Base-by-base conservation (phyloP, 1,140 invertebrate genomes). In the Lutraria rhynchaena region DNA sequence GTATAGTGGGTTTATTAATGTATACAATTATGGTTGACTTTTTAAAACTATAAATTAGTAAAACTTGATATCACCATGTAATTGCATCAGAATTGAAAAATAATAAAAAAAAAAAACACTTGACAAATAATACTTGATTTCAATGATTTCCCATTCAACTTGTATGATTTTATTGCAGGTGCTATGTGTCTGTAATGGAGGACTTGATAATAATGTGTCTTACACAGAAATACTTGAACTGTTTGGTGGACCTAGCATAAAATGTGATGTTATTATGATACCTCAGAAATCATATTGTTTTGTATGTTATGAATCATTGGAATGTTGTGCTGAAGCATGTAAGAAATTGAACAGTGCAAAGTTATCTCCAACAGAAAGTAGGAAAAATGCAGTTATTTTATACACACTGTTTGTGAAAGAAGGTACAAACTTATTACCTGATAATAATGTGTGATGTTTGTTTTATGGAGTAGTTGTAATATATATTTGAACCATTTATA, bases 211-310 rank as follows among this genome's bases (percentile, higher is more conserved):
- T 90, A 95, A 95, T 63, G 92, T 96, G 27, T 93, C 94, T 15
- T 93, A 95, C 87, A 94, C 95, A 89, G 91, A 92, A 33, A 85
- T 97, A 0, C 87, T 95, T 9, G 85, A 93, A 41, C 81, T 94
- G 80, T 94, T 94, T 88, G 71, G 82, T 82, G 82, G 88, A 87
- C 93, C 92, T 93, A 94, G 94, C 53, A 29, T 60, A 57, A 89
- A 94, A 44, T 92, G 92, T 84, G 93, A 93, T 61, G 92, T 97
- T 46, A 87, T 94, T 24, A 95, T 97, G 94, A 83, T 95, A 67
- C 93, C 94, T 19, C 93, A 93, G 65, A 96, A 97, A 93, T 96
- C 96, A 0, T 97, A 95, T 87, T 95, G 95, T 65, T 96, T 97
- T 92, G 85, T 97, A 1, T 91, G 92, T 60, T 96, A 94, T 87